A percentile compares a stretch with the other conserved stretches of the same genome.
Conservation (phyloP, 2,888 invertebrate species). For the Masnerella sp. region DNA sequence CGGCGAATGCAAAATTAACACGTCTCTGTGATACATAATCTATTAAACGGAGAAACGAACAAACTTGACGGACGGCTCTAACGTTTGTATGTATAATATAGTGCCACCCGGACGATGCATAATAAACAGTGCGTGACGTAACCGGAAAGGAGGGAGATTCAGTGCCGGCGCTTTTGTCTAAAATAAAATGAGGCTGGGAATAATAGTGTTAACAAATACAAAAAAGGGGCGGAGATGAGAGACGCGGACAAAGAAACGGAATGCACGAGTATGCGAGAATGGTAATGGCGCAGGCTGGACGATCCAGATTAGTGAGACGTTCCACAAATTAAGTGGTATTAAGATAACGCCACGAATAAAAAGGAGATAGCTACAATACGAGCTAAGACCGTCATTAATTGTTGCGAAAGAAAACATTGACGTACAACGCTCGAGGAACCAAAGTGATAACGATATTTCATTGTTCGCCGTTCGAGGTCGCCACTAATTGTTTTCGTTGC, state of each 20-base stretch:
- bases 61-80: constrained; percentile 48
- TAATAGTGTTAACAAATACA: constrained; percentile 52
- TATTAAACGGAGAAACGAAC: constrained; percentile 49
- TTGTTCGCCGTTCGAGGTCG: constrained; percentile 5
- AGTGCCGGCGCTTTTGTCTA: constrained; percentile 45
- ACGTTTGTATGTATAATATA: constrained; percentile 45
- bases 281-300: constrained; percentile 35
- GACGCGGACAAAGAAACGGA: constrained; percentile 32
- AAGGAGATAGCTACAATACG: constrained; percentile 46
- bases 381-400: constrained; percentile 49
- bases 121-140: constrained; percentile 53
- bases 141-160: constrained; percentile 46
- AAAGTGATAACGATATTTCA: constrained; percentile 16
- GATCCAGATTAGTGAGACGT: constrained; percentile 51
- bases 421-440: constrained; percentile 13
- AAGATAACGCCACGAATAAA: constrained; percentile 46
- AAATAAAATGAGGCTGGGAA: constrained; percentile 47
- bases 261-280: constrained; percentile 49
- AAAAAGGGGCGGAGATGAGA: constrained; percentile 51
- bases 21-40: constrained; percentile 47
- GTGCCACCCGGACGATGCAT: constrained; percentile 37
- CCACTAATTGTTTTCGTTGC: constrained; percentile 27
- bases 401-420: constrained; percentile 40
- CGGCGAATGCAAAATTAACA: constrained; percentile 49
- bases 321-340: constrained; percentile 57